A percentile compares a stretch with the other conserved stretches of the same genome.
Conservation (phyloP, 92 coral and sea anemone genomes). For the Heliopora coerulea region DNA sequence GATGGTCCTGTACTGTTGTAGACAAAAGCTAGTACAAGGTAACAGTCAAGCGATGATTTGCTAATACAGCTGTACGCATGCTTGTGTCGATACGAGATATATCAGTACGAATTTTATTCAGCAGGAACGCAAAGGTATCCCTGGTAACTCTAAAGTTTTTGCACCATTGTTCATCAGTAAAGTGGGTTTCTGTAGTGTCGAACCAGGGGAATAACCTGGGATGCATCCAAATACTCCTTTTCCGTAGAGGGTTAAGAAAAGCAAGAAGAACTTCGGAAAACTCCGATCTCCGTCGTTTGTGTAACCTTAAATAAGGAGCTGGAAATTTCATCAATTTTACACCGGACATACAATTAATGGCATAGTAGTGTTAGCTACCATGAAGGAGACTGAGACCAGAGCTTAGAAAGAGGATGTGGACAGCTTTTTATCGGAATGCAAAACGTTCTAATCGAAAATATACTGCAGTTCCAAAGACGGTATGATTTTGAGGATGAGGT, state of each 20-base stretch:
- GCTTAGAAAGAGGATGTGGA: too few relatives aligned
- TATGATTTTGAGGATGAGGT: too few relatives aligned
- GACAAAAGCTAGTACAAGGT: conserved; percentile 43
- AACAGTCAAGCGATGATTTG: conserved; percentile 30
- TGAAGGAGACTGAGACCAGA: too few relatives aligned
- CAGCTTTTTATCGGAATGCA: too few relatives aligned
- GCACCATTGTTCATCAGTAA: conserved; percentile 16
- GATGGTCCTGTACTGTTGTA: conserved; percentile 37
- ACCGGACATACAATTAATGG: too few relatives aligned
- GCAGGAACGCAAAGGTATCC: conserved; percentile 3
- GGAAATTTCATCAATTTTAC: too few relatives aligned
- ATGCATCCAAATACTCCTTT: not conserved
- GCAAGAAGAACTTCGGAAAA: not conserved
- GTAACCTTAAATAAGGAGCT: not conserved
- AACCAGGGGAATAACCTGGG: conserved; percentile 15
- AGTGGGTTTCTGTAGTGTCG: not conserved
- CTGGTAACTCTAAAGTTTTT: conserved; percentile 6
- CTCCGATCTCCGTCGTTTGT: not conserved
- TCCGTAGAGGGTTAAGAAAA: not conserved
- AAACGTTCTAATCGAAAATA: too few relatives aligned
- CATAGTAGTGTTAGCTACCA: too few relatives aligned
- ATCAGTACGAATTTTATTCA: not conserved
- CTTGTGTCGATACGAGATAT: conserved; percentile 38
- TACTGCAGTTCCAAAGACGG: too few relatives aligned
- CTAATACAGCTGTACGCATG: conserved; percentile 51